Evolutionary conservation across 2,113 vertebrate genomes (phyloP).

Genomic region (Sylvia atricapilla): DNA sequence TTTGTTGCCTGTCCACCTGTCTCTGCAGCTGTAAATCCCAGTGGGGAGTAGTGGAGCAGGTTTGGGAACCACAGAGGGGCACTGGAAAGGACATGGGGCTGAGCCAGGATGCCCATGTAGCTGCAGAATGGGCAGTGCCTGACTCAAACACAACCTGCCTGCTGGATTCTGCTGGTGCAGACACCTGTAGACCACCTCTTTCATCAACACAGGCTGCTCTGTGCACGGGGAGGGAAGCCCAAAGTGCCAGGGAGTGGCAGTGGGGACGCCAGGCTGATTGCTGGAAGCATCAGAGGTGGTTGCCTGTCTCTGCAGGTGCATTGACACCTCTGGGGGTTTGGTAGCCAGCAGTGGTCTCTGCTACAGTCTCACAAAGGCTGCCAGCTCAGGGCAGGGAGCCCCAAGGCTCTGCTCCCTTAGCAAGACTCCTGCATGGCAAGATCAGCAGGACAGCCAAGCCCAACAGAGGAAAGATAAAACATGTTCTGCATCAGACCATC

Average conservation of each 20-base stretch:
- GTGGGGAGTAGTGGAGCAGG: neutral
- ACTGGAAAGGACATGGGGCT: fast-evolving
- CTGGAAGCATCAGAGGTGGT: neutral
- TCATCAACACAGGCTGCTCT: neutral
- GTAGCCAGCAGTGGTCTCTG: neutral
- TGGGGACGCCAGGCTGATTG: neutral
- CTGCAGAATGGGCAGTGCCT: neutral
- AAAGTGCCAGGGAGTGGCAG: neutral
- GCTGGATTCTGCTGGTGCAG: neutral
- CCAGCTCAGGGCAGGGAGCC: neutral
- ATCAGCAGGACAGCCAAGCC: neutral
- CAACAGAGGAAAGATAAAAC: neutral
- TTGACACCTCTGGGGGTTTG: neutral
- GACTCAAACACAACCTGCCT: neutral
- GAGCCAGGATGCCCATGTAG: neutral
- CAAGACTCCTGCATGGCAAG: neutral
- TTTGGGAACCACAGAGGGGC: neutral
- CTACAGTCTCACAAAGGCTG: neutral
- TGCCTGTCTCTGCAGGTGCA: fast-evolving
- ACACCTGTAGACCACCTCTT: neutral
- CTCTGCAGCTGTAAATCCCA: neutral
- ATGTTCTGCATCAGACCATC: neutral
- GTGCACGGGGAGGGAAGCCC: neutral
- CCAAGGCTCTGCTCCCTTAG: neutral
- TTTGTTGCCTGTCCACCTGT: fast-evolving